Conservation (phyloP, 2,888 invertebrate genomes). For the Plutella xylostella region DNA sequence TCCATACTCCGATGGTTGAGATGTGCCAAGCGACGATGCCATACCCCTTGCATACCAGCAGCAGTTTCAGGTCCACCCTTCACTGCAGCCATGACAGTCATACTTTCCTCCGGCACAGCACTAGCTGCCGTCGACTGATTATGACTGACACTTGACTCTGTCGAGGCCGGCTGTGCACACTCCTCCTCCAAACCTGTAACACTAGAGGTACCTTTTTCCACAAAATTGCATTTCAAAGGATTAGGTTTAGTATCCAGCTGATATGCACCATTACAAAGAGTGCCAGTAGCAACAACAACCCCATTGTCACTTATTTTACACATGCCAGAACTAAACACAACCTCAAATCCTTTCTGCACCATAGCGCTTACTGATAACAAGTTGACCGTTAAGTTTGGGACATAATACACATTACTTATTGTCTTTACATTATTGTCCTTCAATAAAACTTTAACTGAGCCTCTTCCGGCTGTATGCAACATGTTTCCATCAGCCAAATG, state of each 20-base stretch:
- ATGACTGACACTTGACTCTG: background rate
- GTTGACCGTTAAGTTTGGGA: constrained; percentile 9
- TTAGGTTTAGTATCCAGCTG: constrained; percentile 8
- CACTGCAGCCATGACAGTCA: background rate
- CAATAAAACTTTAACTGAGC: background rate
- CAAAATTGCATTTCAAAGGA: background rate
- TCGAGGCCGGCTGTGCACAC: background rate
- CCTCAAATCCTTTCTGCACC: constrained; percentile 11
- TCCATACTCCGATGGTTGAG: constrained; percentile 13
- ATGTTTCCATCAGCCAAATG: too few relatives aligned
- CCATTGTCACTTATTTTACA: constrained; percentile 13
- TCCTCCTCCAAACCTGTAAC: background rate
- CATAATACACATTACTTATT: constrained; percentile 7
- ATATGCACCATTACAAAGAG: constrained; percentile 12
- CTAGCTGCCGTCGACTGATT: background rate
- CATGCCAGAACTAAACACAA: constrained; percentile 6
- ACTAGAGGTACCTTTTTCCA: background rate
- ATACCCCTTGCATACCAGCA: constrained; percentile 5
- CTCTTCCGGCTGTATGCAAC: too few relatives aligned
- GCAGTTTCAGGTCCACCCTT: too few relatives aligned
- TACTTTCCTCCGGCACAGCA: background rate
- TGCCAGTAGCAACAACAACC: constrained; percentile 10
- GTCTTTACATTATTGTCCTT: background rate
- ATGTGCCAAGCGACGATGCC: constrained; percentile 16
- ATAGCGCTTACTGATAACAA: constrained; percentile 12